A percentile compares a stretch with the other conserved stretches of the same genome.
These are phyloP conservation scores for Calosoma granatense DNA, from an alignment of 1,140 invertebrate species.

Conservation along the genomic window DNA sequence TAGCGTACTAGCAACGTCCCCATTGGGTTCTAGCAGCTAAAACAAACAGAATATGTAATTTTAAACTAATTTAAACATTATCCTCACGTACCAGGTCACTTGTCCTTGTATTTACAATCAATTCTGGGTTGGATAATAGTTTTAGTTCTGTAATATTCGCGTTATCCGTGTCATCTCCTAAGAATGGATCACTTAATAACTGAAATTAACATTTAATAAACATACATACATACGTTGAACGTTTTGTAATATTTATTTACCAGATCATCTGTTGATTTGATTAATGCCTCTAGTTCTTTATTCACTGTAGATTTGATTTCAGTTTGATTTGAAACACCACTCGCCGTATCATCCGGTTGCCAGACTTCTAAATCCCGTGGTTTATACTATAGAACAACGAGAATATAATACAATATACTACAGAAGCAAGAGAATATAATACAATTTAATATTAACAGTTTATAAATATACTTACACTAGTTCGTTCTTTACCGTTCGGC, in stretches of 20 bases:
- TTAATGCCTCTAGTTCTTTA: constrained; percentile 48
- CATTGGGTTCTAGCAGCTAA: too few relatives aligned
- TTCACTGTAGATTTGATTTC: constrained; percentile 23
- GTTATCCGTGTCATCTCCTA: background rate
- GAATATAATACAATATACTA: constrained; percentile 11
- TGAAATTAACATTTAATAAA: constrained; percentile 25
- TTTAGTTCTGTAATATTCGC: background rate
- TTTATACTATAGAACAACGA: constrained; percentile 11
- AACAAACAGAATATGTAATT: too few relatives aligned
- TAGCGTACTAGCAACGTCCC: too few relatives aligned
- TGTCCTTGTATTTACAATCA: background rate
- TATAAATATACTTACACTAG: constrained; percentile 30
- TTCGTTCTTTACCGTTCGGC: constrained; percentile 36
- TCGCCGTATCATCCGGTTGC: constrained; percentile 16
- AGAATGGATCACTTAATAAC: constrained; percentile 11
- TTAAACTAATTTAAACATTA: too few relatives aligned
- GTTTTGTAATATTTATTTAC: constrained; percentile 31
- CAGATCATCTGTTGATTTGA: constrained; percentile 47
- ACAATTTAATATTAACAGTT: constrained; percentile 11
- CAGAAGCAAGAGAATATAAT: constrained; percentile 9
- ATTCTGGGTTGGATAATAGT: background rate
- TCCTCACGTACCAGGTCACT: background rate
- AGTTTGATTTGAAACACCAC: constrained; percentile 13
- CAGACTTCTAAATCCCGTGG: constrained; percentile 16
- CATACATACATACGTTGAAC: constrained; percentile 12